Conservation (phyloP, 1,140 invertebrate genomes). For the Hermetia illucens region DNA sequence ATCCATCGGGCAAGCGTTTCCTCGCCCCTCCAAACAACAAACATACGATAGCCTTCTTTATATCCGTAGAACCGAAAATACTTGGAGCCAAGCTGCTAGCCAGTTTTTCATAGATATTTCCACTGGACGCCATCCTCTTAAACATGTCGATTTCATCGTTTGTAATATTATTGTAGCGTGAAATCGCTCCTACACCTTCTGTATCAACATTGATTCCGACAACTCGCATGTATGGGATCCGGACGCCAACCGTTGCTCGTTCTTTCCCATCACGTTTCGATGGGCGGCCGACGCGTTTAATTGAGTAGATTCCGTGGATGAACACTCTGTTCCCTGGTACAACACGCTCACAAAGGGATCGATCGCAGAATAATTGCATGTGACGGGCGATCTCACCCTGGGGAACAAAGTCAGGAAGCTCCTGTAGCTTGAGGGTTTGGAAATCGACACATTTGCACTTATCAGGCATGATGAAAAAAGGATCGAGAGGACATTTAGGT, state of each 20-base stretch:
- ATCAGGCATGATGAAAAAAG: slow-evolving; percentile 95
- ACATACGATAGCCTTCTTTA: slow-evolving; percentile 95
- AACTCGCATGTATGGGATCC: slow-evolving; percentile 87
- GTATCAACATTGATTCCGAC: slow-evolving; percentile 81
- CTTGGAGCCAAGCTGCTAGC: slow-evolving; percentile 90
- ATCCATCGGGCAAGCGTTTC: slow-evolving; percentile 86
- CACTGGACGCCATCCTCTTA: slow-evolving; percentile 62
- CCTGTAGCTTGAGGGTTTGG: slow-evolving; percentile 83
- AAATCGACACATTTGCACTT: slow-evolving; percentile 91
- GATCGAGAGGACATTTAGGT: slow-evolving; percentile 90
- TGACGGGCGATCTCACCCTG: slow-evolving; percentile 98
- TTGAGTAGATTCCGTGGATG: slow-evolving; percentile 92
- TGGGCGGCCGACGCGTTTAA: slow-evolving; percentile 69
- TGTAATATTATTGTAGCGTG: slow-evolving; percentile 38
- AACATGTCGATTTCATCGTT: slow-evolving; percentile 89
- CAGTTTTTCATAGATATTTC: slow-evolving; percentile 83
- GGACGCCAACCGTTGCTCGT: slow-evolving; percentile 81
- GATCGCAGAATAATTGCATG: slow-evolving; percentile 87
- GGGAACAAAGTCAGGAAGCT: slow-evolving; percentile 90
- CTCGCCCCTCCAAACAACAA: slow-evolving; percentile 87
- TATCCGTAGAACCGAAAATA: slow-evolving; percentile 88
- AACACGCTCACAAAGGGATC: slow-evolving; percentile 86
- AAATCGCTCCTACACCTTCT: slow-evolving; percentile 56
- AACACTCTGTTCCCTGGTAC: slow-evolving; percentile 93
- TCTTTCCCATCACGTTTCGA: slow-evolving; percentile 51